phyloP scores from a whole-genome alignment of 2,888 invertebrate species.

The Epistrophella euchroma region DNA sequence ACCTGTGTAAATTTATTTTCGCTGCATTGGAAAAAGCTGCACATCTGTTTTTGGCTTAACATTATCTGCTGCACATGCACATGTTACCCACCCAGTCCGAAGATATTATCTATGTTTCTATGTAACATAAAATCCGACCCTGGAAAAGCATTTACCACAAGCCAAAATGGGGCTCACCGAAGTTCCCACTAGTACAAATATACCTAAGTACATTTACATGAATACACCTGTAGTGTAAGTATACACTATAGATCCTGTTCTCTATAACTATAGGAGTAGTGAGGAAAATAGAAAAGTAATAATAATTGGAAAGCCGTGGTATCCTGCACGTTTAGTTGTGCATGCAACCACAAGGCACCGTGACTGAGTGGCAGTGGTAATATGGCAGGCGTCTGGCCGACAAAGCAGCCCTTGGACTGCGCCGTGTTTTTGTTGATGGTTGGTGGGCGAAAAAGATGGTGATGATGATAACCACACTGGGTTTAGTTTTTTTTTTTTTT shows the following conservation, averaged over 20 bases:
- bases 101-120: no score
- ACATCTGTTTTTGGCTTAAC: no score
- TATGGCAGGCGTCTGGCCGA: slow-evolving; percentile 34
- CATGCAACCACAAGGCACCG: slow-evolving; percentile 56
- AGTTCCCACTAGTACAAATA: background rate
- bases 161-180: slow-evolving; percentile 1
- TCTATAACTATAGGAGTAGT: background rate
- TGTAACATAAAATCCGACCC: background rate
- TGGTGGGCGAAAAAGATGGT: slow-evolving; percentile 37
- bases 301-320: slow-evolving; percentile 64
- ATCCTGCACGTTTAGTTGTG: slow-evolving; percentile 58
- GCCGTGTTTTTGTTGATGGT: slow-evolving; percentile 41
- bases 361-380: slow-evolving; percentile 36
- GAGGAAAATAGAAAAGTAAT: slow-evolving; percentile 61
- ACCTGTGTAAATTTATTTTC: no score
- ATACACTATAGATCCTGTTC: background rate
- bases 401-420: slow-evolving; percentile 34
- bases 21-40: no score
- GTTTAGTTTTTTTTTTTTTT: slow-evolving; percentile 31
- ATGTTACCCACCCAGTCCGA: no score
- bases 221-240: background rate
- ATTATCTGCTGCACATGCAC: no score
- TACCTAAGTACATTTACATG: background rate
- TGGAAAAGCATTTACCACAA: slow-evolving; percentile 15
- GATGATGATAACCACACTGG: slow-evolving; percentile 40